Evolutionary conservation across 2,888 invertebrate species (phyloP).

Genomic region (Chrysomela aeneicollis): DNA sequence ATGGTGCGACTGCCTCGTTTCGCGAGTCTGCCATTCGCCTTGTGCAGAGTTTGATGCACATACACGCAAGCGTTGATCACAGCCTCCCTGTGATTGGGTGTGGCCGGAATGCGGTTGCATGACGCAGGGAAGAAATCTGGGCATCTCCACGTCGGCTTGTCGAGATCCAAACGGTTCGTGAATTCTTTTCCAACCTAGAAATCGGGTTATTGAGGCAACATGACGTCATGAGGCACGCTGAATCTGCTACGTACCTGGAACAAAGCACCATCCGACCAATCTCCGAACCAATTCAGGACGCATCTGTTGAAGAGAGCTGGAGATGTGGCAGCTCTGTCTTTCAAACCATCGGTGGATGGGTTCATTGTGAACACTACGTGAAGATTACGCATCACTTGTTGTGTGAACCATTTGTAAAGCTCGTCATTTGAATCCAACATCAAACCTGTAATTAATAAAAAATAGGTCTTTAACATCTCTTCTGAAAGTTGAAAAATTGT

Average conservation of each 20-base stretch:
- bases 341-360: constrained; percentile 96
- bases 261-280: constrained; percentile 96
- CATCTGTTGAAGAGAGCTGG: constrained; percentile 99
- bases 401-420: constrained; percentile 99
- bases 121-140: constrained; percentile 93
- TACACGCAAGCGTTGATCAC: constrained; percentile 99
- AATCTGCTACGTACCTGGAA: constrained; percentile 72
- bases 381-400: constrained; percentile 97
- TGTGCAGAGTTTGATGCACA: constrained; percentile 96
- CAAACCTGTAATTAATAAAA: constrained; percentile 64
- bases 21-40: constrained; percentile 88
- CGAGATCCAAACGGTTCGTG: constrained; percentile 93
- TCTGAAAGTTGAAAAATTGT: too few relatives aligned
- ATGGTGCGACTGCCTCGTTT: constrained; percentile 95
- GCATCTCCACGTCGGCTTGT: constrained; percentile 82
- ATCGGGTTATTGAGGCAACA: constrained; percentile 12
- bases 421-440: constrained; percentile 99
- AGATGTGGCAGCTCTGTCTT: constrained; percentile 98
- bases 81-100: constrained; percentile 89
- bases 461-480: too few relatives aligned
- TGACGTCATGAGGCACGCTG: neutral
- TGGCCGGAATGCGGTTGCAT: constrained; percentile 75
- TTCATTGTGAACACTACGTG: constrained; percentile 99
- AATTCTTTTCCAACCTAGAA: constrained; percentile 90
- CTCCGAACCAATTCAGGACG: constrained; percentile 99